phyloP scores from a whole-genome alignment of 53 echinoderm and acorn worm genomes.

The Arbacia lixula region DNA sequence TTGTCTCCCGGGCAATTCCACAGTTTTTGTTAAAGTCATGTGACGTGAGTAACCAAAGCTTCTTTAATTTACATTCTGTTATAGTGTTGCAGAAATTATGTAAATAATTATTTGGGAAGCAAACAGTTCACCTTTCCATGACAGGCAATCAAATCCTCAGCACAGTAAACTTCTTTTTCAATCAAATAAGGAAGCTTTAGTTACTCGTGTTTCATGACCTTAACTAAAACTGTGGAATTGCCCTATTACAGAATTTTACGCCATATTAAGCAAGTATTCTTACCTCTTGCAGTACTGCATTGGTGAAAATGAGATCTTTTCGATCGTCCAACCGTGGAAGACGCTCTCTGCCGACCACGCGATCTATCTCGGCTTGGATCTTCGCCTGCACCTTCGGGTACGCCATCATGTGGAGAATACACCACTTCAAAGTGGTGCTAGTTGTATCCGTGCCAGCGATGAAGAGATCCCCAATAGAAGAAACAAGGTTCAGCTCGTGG shows the following conservation, averaged over 20 bases:
- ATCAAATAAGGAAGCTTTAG: too few relatives aligned
- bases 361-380: conserved; percentile 31
- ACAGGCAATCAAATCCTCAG: too few relatives aligned
- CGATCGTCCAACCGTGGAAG: conserved; percentile 24
- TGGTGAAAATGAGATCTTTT: conserved; percentile 29
- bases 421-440: conserved; percentile 12
- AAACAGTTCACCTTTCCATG: too few relatives aligned
- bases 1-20: too few relatives aligned
- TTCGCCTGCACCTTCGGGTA: conserved; percentile 18
- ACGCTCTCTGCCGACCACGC: conserved; percentile 17
- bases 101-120: too few relatives aligned
- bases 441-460: conserved; percentile 36
- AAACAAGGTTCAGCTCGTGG: background rate
- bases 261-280: background rate
- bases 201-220: background rate
- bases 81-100: too few relatives aligned
- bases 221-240: background rate
- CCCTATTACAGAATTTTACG: background rate
- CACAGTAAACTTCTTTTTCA: too few relatives aligned
- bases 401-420: conserved; percentile 19
- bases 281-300: conserved; percentile 37
- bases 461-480: conserved; percentile 15
- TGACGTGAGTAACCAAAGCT: too few relatives aligned
- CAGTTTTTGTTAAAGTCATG: too few relatives aligned
- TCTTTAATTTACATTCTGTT: too few relatives aligned